Evolutionary conservation across 2,888 invertebrate genomes (phyloP).

Genomic region (Palloptera scutellata): DNA sequence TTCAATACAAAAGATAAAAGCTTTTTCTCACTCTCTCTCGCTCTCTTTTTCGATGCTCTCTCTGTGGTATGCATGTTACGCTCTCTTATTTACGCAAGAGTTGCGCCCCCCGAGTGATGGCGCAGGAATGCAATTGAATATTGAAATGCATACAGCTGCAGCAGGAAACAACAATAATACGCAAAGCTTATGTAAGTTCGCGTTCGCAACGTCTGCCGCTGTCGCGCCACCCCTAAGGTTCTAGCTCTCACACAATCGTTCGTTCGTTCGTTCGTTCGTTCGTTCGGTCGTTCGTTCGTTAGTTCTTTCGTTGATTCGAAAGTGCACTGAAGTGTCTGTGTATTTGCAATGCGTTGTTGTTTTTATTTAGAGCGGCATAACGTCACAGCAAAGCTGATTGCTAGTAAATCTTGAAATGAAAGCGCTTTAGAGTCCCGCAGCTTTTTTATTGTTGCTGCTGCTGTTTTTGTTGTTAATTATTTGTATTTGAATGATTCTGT

Average conservation of each 20-base stretch:
- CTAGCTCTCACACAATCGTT: background rate
- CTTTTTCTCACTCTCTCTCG: background rate
- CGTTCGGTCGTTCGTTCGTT: too few species aligned
- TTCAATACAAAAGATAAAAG: too few species aligned
- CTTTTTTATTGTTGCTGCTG: constrained; percentile 3
- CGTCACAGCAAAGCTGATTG: background rate
- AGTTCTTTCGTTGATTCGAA: too few species aligned
- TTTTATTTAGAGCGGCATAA: background rate
- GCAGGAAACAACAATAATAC: background rate
- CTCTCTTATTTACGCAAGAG: constrained; percentile 20
- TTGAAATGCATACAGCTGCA: background rate
- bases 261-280: too few species aligned
- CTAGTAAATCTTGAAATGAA: background rate
- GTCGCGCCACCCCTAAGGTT: constrained; percentile 8
- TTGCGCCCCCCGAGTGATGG: constrained; percentile 14
- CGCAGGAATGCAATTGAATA: background rate
- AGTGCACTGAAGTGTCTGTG: background rate
- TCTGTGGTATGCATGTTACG: background rate
- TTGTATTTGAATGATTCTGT: background rate
- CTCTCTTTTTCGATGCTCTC: background rate
- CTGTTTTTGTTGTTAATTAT: background rate
- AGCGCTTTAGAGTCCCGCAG: background rate
- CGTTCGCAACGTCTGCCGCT: background rate
- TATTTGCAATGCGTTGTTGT: background rate
- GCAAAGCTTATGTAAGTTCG: background rate